phyloP scores from a whole-genome alignment of 2,113 vertebrate species.

The Megaleporinus macrocephalus region DNA sequence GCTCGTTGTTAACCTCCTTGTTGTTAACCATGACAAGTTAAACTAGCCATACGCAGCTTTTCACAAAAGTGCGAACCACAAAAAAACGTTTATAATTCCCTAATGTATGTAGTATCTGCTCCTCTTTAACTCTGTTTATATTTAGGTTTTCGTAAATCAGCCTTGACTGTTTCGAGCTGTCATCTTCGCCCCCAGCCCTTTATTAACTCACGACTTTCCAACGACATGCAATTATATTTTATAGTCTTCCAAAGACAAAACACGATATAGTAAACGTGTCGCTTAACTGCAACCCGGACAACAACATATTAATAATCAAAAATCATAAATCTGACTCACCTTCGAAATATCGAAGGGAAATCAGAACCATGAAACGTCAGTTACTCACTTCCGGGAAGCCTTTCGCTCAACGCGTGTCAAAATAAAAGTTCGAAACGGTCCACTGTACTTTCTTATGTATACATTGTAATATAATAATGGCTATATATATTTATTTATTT shows the following conservation, averaged over 20 bases:
- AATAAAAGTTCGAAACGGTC: constrained; percentile 28
- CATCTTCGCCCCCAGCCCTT: background rate
- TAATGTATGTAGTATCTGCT: background rate
- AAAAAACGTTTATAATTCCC: background rate
- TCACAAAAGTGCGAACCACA: background rate
- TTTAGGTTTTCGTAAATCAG: too few relatives aligned
- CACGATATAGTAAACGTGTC: too few relatives aligned
- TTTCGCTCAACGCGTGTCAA: background rate
- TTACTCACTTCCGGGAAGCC: constrained; percentile 31
- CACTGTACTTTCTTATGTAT: too few relatives aligned
- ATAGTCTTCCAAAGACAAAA: background rate
- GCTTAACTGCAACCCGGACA: too few relatives aligned
- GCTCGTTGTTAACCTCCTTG: background rate
- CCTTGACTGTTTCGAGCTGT: background rate
- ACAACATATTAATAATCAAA: background rate
- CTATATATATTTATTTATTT: too few relatives aligned
- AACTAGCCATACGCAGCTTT: background rate
- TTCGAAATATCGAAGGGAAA: background rate
- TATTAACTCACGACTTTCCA: too few relatives aligned
- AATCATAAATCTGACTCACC: constrained; percentile 20
- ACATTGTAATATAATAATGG: too few relatives aligned
- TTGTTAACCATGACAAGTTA: background rate
- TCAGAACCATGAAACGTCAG: constrained; percentile 23
- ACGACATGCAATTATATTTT: background rate
- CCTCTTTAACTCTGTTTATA: background rate